Evolutionary conservation across 1,140 invertebrate genomes (phyloP), one percentile per base, ranked within the genome.

Genomic region (Papilio machaon): DNA sequence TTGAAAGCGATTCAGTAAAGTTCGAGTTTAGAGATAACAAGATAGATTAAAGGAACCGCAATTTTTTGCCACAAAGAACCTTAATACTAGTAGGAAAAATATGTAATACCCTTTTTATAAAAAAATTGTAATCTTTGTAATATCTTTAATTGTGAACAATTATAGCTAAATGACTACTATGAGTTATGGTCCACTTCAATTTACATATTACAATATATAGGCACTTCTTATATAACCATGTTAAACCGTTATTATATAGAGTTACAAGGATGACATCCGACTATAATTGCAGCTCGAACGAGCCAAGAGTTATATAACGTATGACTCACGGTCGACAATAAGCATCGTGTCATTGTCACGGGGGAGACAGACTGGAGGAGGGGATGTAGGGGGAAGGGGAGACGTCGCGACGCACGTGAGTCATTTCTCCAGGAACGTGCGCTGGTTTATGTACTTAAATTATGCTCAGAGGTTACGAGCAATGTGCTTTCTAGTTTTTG

Each of bases 401-500:
- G 47, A 46, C 80, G 83, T 84, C 83, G 84, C 82, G 82, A 85
- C 86, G 83, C 75, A 80, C 79, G 78, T 88, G 87, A 88, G 81
- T 86, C 87, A 88, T 77, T 77, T 30, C 85, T 83, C 82, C 81
- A 82, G 82, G 81, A 86, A 86, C 82, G 81, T 74, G 67, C 49
- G 35, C 23, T 43, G 58, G 73, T 82, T 81, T 80, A 52, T 82
- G 73, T 47, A 80, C 79, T 76, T 13, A 76, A 76, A 23, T 46
- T 30, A 19, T 75, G 49, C 15, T 46, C n/a, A 75, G n/a, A 75
- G 73, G 73, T 75, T 75, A 75, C 73, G 73, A 30, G 60, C 60
- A 64, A 64, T 64, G 60, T 64, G 23, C 60, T 19, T 10, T 30
- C 60, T 64, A 64, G 19, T 64, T 11, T 47, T 35, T 70, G 5